Evolutionary conservation across 2,888 invertebrate species (phyloP).

Genomic region (Cyclophora albipunctata): DNA sequence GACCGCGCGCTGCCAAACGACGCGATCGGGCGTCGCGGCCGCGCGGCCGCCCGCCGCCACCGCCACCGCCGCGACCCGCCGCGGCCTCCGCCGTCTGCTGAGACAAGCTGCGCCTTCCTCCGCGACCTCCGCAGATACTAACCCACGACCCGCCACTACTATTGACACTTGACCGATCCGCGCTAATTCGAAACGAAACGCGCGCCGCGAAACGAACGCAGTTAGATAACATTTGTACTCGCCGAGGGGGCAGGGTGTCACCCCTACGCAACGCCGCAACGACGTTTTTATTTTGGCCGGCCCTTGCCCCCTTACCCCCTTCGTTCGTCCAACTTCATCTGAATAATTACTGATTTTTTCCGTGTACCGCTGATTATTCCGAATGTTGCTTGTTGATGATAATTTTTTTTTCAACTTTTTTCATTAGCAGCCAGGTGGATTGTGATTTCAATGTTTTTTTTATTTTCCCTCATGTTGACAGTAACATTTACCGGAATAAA

Average conservation of each 20-base stretch:
- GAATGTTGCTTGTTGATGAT: conserved; percentile 75
- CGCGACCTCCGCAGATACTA: conserved; percentile 14
- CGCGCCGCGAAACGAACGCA: conserved; percentile 66
- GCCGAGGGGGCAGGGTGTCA: conserved; percentile 60
- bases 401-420: conserved; percentile 62
- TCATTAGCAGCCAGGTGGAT: conserved; percentile 54
- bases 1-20: conserved; percentile 51
- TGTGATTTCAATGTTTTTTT: conserved; percentile 37
- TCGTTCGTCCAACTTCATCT: conserved; percentile 75
- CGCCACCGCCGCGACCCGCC: conserved; percentile 4
- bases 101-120: conserved; percentile 38
- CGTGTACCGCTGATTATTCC: conserved; percentile 75
- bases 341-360: conserved; percentile 76
- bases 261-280: conserved; percentile 76
- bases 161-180: conserved; percentile 68
- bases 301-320: conserved; percentile 71
- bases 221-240: conserved; percentile 74
- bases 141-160: conserved; percentile 63
- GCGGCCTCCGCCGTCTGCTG: conserved; percentile 16
- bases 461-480: conserved; percentile 24
- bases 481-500: conserved; percentile 5
- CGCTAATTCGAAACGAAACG: conserved; percentile 66
- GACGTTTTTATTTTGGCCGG: conserved; percentile 74
- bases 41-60: conserved; percentile 16
- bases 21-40: conserved; percentile 27